Evolutionary conservation across 2,797 vertebrate species (phyloP), one percentile per base, ranked within the genome.

Genomic region (Sebastes nivosus): DNA sequence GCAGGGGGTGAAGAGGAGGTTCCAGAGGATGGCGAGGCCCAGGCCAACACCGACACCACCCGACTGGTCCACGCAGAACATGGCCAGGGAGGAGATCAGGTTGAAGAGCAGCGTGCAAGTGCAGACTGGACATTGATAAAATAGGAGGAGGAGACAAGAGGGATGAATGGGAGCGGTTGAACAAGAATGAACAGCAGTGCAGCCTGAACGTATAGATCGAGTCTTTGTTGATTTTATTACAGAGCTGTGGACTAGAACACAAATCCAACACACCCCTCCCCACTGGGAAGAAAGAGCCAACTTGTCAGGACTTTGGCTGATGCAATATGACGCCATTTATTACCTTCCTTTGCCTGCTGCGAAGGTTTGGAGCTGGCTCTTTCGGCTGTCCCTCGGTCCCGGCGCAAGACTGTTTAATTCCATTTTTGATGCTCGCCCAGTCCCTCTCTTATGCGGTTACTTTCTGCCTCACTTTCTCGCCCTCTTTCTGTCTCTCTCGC

Each of bases 21-120:
- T 75, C 98, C 98, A 99, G 74, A 99, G 97, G 76, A 99, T 97
- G 81, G 98, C 97, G 2, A 99, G 96, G 34, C 98, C 98, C 0
- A 99, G 95, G 14, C 96, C 97, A 0, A 98, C 95, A 0, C 97
- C 97, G 0, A 98, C 95, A 0, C 97, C 97, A 0, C 68, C 69
- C 0, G 20, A 0, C 0, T 86, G 12, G 59, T 97, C 94, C 84
- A 95, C 95, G 1, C 96, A 98, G 95, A 99, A 99, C 87, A 93
- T 93, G 59, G 97, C 95, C 80, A 99, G 88, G 8, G 95, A 97
- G 77, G 97, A 96, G 77, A 98, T 75, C 88, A 99, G 96, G 90
- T 99, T 99, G 88, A 98, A 88, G 79, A 96, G 77, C 66, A 99
- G 94, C 9, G 92, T 93, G 75, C 87, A 83, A 8, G 94, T 87